Evolutionary conservation across 2,113 vertebrate species (phyloP).

Genomic region (Fulica atra): DNA sequence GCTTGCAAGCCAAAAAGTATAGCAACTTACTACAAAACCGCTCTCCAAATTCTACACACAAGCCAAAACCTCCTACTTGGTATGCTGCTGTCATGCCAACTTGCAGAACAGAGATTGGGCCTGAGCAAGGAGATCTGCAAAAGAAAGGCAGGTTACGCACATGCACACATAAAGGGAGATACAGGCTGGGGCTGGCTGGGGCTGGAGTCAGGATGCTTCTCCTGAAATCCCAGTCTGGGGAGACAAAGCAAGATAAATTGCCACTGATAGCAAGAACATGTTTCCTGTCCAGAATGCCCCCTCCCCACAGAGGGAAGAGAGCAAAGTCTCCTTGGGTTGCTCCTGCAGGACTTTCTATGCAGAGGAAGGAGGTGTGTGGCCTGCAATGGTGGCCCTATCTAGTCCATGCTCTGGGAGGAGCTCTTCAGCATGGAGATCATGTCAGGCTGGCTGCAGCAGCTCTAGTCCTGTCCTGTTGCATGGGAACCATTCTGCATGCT

Average conservation of each 20-base stretch:
- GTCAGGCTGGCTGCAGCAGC: background rate
- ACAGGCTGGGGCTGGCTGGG: background rate
- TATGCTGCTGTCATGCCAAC: conserved; percentile 71
- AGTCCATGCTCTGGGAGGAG: background rate
- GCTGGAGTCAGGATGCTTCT: background rate
- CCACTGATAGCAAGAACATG: background rate
- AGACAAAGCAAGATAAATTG: background rate
- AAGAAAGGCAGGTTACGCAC: background rate
- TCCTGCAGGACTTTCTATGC: background rate
- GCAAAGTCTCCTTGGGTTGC: background rate
- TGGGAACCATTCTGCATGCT: background rate
- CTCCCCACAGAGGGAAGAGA: background rate
- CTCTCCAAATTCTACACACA: conserved; percentile 61
- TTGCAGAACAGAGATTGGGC: conserved; percentile 51
- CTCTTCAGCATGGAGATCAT: background rate
- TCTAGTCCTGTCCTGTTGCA: background rate
- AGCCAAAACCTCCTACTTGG: conserved; percentile 73
- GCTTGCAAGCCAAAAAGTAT: conserved; percentile 71
- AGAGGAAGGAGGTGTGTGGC: background rate
- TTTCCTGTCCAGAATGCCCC: background rate
- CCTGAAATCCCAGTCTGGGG: background rate
- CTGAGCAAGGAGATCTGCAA: conserved; percentile 34
- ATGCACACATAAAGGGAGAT: background rate
- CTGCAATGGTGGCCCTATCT: background rate
- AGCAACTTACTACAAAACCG: conserved; percentile 69